Percentiles rank a stretch among this genome's conserved stretches.
Evolutionary conservation across 1,140 invertebrate species (phyloP).

Genomic region (Euglossa dilemma): DNA sequence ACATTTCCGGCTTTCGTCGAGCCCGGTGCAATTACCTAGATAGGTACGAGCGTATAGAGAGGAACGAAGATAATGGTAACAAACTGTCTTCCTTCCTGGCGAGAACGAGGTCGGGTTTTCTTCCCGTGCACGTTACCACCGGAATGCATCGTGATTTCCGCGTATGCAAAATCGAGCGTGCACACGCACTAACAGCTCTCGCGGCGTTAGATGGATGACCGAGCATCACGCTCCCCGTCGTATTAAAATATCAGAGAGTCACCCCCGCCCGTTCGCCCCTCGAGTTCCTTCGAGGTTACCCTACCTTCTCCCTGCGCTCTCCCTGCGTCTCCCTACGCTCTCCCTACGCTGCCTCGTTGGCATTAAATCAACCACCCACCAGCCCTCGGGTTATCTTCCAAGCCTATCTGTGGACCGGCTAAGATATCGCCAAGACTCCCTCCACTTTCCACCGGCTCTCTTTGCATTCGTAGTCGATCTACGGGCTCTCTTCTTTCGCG

Average conservation of each 20-base stretch:
- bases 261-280: conserved; percentile 28
- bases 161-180: conserved; percentile 76
- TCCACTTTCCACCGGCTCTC: conserved; percentile 52
- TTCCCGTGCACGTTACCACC: conserved; percentile 13
- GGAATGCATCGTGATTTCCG: conserved; percentile 74
- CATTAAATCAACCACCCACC: conserved; percentile 78
- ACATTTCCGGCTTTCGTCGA: conserved; percentile 5
- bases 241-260: conserved; percentile 75
- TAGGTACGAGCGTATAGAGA: conserved; percentile 11
- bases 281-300: conserved; percentile 32
- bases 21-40: background rate
- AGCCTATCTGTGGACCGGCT: conserved; percentile 74
- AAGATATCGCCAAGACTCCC: conserved; percentile 62
- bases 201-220: conserved; percentile 71
- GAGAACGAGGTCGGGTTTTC: conserved; percentile 62
- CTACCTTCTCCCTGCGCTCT: conserved; percentile 21
- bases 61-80: conserved; percentile 76
- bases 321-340: too few species aligned
- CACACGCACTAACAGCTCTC: conserved; percentile 67
- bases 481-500: conserved; percentile 21
- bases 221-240: conserved; percentile 75
- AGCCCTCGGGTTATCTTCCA: conserved; percentile 75
- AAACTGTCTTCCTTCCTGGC: conserved; percentile 78
- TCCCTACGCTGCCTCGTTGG: conserved; percentile 44
- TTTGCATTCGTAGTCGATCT: conserved; percentile 57